These are phyloP conservation scores for Carcina quercana DNA, from an alignment of 2,888 invertebrate species.

Conservation along the genomic window DNA sequence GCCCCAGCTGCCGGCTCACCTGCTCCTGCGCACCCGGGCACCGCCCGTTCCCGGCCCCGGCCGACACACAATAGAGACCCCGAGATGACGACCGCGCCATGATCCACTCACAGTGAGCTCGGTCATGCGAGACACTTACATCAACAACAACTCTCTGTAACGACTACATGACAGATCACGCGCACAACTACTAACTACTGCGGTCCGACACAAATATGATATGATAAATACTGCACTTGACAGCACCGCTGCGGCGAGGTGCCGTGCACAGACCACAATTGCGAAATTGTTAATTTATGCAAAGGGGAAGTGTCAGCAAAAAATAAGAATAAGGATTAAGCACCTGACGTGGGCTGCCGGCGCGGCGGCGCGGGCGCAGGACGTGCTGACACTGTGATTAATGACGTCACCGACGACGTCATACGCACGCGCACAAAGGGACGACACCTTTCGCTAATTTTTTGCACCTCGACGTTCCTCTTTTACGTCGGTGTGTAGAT, in stretches of 20 bases:
- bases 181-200: too few species aligned
- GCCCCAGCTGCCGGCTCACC: slow-evolving; percentile 43
- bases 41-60: slow-evolving; percentile 34
- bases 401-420: slow-evolving; percentile 43
- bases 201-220: too few species aligned
- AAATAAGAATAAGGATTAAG: slow-evolving; percentile 66
- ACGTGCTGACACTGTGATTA: slow-evolving; percentile 37
- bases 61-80: slow-evolving; percentile 23
- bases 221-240: too few species aligned
- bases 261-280: slow-evolving; percentile 28
- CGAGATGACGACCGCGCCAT: slow-evolving; percentile 15
- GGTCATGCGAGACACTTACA: too few species aligned
- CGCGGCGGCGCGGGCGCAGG: slow-evolving; percentile 43
- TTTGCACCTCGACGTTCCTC: slow-evolving; percentile 17
- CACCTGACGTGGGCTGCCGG: slow-evolving; percentile 64
- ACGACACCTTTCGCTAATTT: slow-evolving; percentile 28
- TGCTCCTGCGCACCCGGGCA: slow-evolving; percentile 59
- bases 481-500: slow-evolving; percentile 29
- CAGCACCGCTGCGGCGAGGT: too few species aligned
- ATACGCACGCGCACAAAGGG: slow-evolving; percentile 42
- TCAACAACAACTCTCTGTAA: too few species aligned
- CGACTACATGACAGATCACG: too few species aligned
- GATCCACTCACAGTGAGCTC: slow-evolving; percentile 14
- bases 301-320: slow-evolving; percentile 67
- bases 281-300: slow-evolving; percentile 67